Conservation (phyloP, 1,140 invertebrate genomes). For the Ditylenchus dipsaci region DNA sequence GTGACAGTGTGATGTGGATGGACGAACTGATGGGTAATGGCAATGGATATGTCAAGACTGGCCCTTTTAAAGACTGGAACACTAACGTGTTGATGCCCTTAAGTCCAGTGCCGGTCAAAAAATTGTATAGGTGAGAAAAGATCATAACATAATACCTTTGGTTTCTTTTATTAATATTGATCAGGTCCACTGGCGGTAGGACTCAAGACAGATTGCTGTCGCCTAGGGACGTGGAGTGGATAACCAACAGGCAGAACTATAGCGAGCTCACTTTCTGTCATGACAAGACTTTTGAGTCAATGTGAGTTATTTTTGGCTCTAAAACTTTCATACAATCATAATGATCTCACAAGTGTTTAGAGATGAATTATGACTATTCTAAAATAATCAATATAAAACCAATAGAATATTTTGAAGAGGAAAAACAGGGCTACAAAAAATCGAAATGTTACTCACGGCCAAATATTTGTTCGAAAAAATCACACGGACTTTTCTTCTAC, state of each 20-base stretch:
- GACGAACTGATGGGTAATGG: constrained; percentile 58
- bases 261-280: constrained; percentile 56
- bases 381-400: no score
- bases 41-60: constrained; percentile 58
- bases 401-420: background rate
- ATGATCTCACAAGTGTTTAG: no score
- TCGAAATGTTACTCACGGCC: no score
- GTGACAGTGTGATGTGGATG: constrained; percentile 54
- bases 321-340: no score
- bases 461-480: no score
- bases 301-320: constrained; percentile 15
- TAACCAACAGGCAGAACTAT: constrained; percentile 46
- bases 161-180: no score
- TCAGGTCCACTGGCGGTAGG: constrained; percentile 48
- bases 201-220: constrained; percentile 49
- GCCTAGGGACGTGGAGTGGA: constrained; percentile 52
- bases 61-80: constrained; percentile 56
- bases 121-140: constrained; percentile 45
- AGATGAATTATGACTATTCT: no score
- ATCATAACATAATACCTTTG: no score
- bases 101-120: constrained; percentile 57
- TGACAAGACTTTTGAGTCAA: constrained; percentile 58
- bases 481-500: no score
- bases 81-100: constrained; percentile 57
- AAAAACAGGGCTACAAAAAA: no score